Base-by-base conservation (phyloP, 2,797 vertebrate genomes). In the Clamator glandarius region DNA sequence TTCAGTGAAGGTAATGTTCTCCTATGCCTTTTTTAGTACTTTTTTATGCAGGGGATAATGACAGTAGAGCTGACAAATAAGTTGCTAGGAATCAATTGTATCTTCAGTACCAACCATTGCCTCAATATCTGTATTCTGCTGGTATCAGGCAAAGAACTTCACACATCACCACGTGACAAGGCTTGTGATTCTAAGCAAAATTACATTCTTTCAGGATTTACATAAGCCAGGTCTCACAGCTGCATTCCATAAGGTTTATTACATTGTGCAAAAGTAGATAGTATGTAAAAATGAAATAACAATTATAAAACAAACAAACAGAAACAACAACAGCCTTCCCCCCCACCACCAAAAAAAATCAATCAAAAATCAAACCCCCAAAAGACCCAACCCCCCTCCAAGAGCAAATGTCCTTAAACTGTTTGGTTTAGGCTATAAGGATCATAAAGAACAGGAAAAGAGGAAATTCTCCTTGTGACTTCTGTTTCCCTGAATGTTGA, bases 121-220 rank as follows among this genome's bases (percentile, higher is more conserved):
- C 78, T 80, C 48, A 90, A 44, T 85, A 50, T 70, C 61, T 80
- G 87, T 79, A 88, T 90, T 94, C 81, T 75, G 68, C 51, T 58
- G 26, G 42, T 6, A 4, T 69, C 84, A 92, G 46, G 61, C 64
- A 83, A 62, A 89, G 63, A 86, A 63, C 62, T 84, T 62, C 66
- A 58, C 28, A 48, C 17, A n/a, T 36, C 26, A 66, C 31, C 82
- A 78, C 24, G 9, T 86, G 92, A 79, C 67, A 85, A 84, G 41
- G n/a, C 85, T 93, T 4, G 5, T 87, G 74, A 74, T 90, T 93
- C 86, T 88, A 82, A 88, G 33, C 59, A 39, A 90, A 92, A 81
- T 84, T 36, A 16, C 44, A 18, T 75, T 95, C 12, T 69, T 87
- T 83, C 69, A 86, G 84, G 33, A 59, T 84, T 93, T 94, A 76